Conservation (phyloP, 2,113 vertebrate genomes). For the Guaruba guarouba region DNA sequence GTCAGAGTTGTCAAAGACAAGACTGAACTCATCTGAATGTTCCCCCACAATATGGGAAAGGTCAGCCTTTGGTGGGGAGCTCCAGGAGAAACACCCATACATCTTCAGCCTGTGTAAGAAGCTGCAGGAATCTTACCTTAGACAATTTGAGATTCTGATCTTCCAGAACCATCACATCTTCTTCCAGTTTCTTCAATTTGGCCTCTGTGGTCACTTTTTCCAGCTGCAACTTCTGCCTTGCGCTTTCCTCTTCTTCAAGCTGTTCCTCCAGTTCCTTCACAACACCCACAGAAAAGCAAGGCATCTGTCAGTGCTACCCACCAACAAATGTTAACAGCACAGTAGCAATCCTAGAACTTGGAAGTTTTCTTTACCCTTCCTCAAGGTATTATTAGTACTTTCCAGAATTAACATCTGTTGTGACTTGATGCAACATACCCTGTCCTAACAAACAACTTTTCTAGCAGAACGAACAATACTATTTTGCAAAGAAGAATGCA, state of each 20-base stretch:
- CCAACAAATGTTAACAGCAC: background rate
- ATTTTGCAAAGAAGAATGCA: background rate
- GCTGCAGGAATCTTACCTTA: conserved; percentile 78
- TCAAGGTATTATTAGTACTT: background rate
- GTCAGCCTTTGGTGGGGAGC: background rate
- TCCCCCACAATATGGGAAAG: background rate
- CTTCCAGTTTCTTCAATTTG: conserved; percentile 94
- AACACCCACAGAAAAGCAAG: background rate
- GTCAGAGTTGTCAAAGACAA: background rate
- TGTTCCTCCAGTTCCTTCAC: conserved; percentile 93
- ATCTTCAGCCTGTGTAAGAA: background rate
- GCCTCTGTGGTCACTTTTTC: conserved; percentile 94
- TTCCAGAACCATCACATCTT: conserved; percentile 90
- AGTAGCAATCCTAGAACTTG: background rate
- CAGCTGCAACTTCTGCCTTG: conserved; percentile 94
- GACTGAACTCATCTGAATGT: background rate
- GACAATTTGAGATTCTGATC: conserved; percentile 91
- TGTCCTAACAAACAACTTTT: background rate
- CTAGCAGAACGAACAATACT: background rate
- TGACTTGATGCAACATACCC: background rate
- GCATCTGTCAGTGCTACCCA: background rate
- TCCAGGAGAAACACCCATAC: background rate
- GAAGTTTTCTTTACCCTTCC: background rate
- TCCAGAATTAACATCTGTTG: background rate
- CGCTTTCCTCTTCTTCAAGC: conserved; percentile 93